Evolutionary conservation across 1,140 invertebrate species (phyloP).

Genomic region (Glomeris maerens): DNA sequence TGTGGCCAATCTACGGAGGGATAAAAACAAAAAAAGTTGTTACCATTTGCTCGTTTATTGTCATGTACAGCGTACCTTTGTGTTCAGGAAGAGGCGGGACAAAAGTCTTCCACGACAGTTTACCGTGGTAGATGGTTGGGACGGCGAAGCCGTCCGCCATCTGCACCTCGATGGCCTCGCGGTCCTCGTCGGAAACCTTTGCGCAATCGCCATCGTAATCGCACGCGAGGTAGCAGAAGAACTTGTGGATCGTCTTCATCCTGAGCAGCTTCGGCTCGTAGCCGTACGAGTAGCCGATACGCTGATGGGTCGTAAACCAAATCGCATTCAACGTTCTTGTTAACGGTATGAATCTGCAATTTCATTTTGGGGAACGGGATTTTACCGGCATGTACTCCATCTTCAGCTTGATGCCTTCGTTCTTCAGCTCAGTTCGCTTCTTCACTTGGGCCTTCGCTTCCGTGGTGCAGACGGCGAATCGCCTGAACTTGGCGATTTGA

Average conservation of each 20-base stretch:
- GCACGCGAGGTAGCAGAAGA: slow-evolving; percentile 52
- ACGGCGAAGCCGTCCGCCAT: too few relatives aligned
- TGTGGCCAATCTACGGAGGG: slow-evolving; percentile 34
- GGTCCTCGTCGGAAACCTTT: slow-evolving; percentile 19
- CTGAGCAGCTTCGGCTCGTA: slow-evolving; percentile 51
- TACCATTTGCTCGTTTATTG: neutral
- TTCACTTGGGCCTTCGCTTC: neutral
- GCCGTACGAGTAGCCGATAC: slow-evolving; percentile 31
- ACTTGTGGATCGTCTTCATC: slow-evolving; percentile 47
- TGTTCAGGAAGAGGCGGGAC: slow-evolving; percentile 48
- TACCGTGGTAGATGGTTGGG: slow-evolving; percentile 26
- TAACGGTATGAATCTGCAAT: too few relatives aligned
- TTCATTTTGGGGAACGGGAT: too few relatives aligned
- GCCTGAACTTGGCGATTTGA: slow-evolving; percentile 46
- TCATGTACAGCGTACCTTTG: slow-evolving; percentile 27
- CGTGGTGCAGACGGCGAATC: slow-evolving; percentile 26
- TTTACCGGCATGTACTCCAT: too few relatives aligned
- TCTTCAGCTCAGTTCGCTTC: too few relatives aligned
- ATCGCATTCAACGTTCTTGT: too few relatives aligned
- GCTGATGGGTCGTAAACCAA: slow-evolving; percentile 13
- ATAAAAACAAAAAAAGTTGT: slow-evolving; percentile 4
- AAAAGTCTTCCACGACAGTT: slow-evolving; percentile 53
- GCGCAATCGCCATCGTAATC: slow-evolving; percentile 36
- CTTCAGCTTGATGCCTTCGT: too few relatives aligned
- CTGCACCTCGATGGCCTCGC: slow-evolving; percentile 21